Base-by-base conservation (phyloP, 37 sponge, comb jelly and placozoan species). In the Tethya wilhelma region DNA sequence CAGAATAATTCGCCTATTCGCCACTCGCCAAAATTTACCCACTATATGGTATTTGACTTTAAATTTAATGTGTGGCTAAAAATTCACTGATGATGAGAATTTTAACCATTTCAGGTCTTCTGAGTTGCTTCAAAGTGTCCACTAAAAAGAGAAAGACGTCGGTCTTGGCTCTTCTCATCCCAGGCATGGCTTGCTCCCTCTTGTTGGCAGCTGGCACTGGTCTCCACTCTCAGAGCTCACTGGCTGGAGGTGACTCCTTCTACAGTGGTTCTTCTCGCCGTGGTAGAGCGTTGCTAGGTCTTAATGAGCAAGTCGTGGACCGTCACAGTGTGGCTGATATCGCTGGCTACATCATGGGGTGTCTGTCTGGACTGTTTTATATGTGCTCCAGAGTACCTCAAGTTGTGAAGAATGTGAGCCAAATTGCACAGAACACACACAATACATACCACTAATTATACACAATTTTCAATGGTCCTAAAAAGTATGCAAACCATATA, bases 371-470 rank as follows among this genome's bases (percentile, higher is more conserved):
- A 0, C 5, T 76, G 2, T 67, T 88, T 29, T 88, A 88, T 31
- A 39, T 88, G 3, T 4, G 55, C 1, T 81, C 89, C 5, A 19
- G 89, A 19, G 11, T 88, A 1, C 89, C 89, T 9, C 89, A 88
- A 46, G 77, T 82, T 29, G 3, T 76, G 2, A 81, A 88, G 41
- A 88, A 88, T 62, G 85, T 84, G 38, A 76, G 85, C n/a, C n/a
- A n/a, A n/a, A n/a, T n/a, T n/a, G n/a, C n/a, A n/a, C n/a, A n/a
- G n/a, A n/a, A n/a, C n/a, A n/a, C n/a, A n/a, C n/a, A n/a, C n/a
- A n/a, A n/a, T n/a, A n/a, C n/a, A n/a, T n/a, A n/a, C n/a, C n/a
- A n/a, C n/a, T n/a, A n/a, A n/a, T n/a, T n/a, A n/a, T n/a, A n/a
- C n/a, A n/a, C n/a, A n/a, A n/a, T n/a, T n/a, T n/a, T n/a, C n/a